phyloP scores from a whole-genome alignment of 2,113 vertebrate species.

The Canis aureus region DNA sequence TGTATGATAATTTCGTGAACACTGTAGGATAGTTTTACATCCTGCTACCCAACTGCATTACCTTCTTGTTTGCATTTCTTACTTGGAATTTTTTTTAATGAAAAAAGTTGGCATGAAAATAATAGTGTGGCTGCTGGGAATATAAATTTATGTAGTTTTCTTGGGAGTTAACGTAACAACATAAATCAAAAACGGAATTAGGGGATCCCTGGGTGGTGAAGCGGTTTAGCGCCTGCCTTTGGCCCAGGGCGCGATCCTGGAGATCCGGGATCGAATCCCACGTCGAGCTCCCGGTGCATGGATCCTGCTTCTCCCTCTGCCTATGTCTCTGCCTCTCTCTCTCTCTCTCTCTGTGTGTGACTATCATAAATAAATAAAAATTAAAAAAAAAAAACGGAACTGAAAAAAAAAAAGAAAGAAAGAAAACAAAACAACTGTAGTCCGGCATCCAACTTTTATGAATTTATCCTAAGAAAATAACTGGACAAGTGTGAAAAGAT shows the following conservation, averaged over 20 bases:
- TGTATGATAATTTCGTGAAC: background rate
- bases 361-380: no score
- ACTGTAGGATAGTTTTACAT: background rate
- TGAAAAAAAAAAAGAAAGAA: background rate
- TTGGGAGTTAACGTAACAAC: background rate
- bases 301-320: no score
- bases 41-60: background rate
- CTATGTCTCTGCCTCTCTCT: no score
- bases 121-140: background rate
- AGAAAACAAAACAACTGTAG: background rate
- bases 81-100: background rate
- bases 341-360: no score
- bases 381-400: background rate
- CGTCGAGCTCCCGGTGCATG: no score
- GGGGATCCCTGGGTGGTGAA: no score
- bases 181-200: background rate
- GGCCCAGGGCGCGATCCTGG: no score
- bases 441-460: background rate
- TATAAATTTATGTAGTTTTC: background rate
- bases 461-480: conserved; percentile 62
- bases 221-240: no score
- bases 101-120: background rate
- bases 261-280: no score
- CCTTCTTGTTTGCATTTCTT: background rate
- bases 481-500: background rate